Conservation (phyloP, 2,113 vertebrate genomes). For the Boulengeromyrus knoepffleri region DNA sequence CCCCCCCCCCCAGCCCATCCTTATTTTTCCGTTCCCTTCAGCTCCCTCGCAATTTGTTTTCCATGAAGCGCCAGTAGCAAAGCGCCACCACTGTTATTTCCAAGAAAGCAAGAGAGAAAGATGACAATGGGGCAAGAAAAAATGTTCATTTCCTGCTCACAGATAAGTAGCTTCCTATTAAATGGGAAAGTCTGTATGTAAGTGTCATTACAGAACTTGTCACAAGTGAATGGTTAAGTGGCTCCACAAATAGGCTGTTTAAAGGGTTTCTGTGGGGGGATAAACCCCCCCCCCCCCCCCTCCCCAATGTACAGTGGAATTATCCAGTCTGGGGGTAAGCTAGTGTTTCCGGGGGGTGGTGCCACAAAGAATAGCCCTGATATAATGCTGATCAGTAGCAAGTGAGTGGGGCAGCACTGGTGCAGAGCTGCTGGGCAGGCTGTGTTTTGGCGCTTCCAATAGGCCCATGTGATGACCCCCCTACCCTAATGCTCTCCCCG, state of each 20-base stretch:
- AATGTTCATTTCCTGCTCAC: slow-evolving; percentile 33
- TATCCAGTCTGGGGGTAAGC: background rate
- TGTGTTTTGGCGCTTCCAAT: slow-evolving; percentile 48
- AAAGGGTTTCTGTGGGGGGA: slow-evolving; percentile 30
- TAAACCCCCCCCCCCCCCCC: slow-evolving; percentile 26
- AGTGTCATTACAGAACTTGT: slow-evolving; percentile 50
- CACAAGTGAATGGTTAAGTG: slow-evolving; percentile 43
- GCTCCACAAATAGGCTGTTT: slow-evolving; percentile 38
- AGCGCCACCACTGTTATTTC: slow-evolving; percentile 27
- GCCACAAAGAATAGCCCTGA: background rate
- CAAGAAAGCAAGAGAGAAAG: slow-evolving; percentile 12
- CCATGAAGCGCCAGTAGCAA: slow-evolving; percentile 28
- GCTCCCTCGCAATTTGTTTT: slow-evolving; percentile 24
- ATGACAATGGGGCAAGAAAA: background rate
- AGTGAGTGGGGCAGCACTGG: background rate
- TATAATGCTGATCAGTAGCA: background rate
- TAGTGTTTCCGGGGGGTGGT: background rate
- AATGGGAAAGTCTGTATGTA: slow-evolving; percentile 46
- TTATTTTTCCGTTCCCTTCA: background rate
- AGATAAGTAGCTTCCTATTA: slow-evolving; percentile 44
- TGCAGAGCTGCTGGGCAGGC: background rate
- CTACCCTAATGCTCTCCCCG: background rate
- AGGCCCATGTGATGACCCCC: slow-evolving; percentile 43
- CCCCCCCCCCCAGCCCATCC: background rate
- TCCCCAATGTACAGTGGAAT: background rate